Evolutionary conservation across 2,888 invertebrate species (phyloP).

Genomic region (Yponomeuta plumbellus): DNA sequence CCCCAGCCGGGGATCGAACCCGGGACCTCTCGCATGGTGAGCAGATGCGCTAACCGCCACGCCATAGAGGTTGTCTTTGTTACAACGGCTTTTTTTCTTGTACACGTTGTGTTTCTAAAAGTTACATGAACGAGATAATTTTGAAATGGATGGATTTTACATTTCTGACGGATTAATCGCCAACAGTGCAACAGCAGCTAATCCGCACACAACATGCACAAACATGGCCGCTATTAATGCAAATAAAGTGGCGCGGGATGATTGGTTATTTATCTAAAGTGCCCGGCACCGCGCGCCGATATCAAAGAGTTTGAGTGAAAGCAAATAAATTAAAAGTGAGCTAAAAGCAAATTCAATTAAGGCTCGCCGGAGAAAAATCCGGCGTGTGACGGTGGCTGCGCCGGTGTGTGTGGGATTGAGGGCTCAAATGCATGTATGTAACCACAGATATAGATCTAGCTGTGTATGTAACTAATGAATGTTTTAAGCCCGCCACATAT

Average conservation of each 20-base stretch:
- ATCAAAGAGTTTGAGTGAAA: slow-evolving; percentile 59
- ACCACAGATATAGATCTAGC: no score
- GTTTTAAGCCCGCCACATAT: no score
- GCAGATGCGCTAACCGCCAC: no score
- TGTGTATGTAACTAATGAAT: no score
- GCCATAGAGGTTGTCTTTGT: no score
- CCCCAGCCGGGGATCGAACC: no score
- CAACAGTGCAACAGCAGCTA: not conserved
- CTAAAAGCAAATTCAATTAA: slow-evolving; percentile 67
- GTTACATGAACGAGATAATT: no score
- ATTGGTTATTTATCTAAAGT: slow-evolving; percentile 69
- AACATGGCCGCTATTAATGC: not conserved
- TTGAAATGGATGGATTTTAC: not conserved
- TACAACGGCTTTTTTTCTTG: no score
- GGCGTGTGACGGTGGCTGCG: not conserved
- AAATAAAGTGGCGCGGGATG: slow-evolving; percentile 54
- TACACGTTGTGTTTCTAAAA: no score
- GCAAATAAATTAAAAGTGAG: slow-evolving; percentile 69
- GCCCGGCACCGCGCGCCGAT: slow-evolving; percentile 44
- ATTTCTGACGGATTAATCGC: not conserved
- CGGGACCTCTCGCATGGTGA: no score
- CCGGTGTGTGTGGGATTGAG: not conserved
- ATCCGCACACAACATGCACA: not conserved
- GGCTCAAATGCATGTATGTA: not conserved
- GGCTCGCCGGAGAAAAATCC: slow-evolving; percentile 50